phyloP scores from a whole-genome alignment of 2,888 invertebrate genomes.

The Nemotelus pantherinus region DNA sequence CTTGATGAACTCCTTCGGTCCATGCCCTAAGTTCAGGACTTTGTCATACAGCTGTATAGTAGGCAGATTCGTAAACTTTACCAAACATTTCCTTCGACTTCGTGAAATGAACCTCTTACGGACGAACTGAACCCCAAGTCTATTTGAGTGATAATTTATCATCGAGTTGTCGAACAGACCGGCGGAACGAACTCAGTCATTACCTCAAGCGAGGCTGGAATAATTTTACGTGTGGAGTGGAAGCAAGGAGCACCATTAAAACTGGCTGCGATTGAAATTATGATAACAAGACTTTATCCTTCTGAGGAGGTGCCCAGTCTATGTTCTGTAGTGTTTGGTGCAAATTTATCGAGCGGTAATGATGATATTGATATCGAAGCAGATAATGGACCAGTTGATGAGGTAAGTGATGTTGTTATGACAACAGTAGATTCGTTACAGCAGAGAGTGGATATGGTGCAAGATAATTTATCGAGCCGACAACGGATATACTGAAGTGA shows the following conservation, averaged over 20 bases:
- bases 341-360: conserved; percentile 57
- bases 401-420: conserved; percentile 48
- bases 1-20: conserved; percentile 11
- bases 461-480: too few relatives aligned
- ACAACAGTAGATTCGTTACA: background rate
- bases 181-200: too few relatives aligned
- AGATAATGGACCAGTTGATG: conserved; percentile 50
- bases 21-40: conserved; percentile 10
- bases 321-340: conserved; percentile 63
- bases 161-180: too few relatives aligned
- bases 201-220: background rate
- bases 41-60: background rate
- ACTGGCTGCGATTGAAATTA: conserved; percentile 53
- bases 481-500: too few relatives aligned
- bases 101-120: conserved; percentile 19
- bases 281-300: conserved; percentile 63
- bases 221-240: background rate
- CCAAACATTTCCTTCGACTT: background rate
- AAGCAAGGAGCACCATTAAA: background rate
- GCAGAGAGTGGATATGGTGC: too few relatives aligned
- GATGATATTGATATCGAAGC: conserved; percentile 53
- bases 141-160: too few relatives aligned
- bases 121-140: background rate
- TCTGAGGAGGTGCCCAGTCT: conserved; percentile 62
- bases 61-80: background rate